A percentile compares a stretch with the other conserved stretches of the same genome.
phyloP scores from a whole-genome alignment of 2,113 vertebrate species.

The Spea multiplicata region DNA sequence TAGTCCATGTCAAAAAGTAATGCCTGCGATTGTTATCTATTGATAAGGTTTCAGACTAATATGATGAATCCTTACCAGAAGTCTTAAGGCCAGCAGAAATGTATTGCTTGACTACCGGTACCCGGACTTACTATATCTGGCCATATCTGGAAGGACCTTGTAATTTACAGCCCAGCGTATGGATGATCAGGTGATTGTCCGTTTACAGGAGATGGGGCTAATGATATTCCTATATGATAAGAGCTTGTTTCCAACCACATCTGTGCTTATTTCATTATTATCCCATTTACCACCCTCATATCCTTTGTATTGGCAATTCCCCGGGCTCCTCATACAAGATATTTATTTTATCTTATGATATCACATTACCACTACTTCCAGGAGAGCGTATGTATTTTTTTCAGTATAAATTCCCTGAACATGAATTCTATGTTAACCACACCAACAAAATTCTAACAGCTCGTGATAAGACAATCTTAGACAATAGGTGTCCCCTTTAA shows the following conservation, averaged over 20 bases:
- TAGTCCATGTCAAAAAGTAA: too few relatives aligned
- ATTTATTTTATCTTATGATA: conserved; percentile 34
- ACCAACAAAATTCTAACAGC: neutral
- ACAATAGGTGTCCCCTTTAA: too few relatives aligned
- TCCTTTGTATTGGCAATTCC: neutral
- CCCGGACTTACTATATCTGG: conserved; percentile 9
- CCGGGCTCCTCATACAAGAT: conserved; percentile 1
- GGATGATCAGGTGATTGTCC: conserved; percentile 7
- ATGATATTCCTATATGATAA: conserved; percentile 34
- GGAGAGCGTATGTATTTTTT: neutral
- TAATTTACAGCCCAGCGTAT: conserved; percentile 13
- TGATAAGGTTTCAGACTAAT: neutral
- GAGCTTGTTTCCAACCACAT: conserved; percentile 26
- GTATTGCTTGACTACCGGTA: conserved; percentile 8
- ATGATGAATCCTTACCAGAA: conserved; percentile 31
- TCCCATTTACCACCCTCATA: conserved; percentile 42
- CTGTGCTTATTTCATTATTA: conserved; percentile 33
- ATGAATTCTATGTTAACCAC: conserved; percentile 15
- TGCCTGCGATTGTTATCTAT: neutral
- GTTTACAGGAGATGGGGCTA: neutral
- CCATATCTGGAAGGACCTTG: conserved; percentile 19
- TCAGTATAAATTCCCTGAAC: neutral
- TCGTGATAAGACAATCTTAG: neutral
- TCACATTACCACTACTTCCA: conserved; percentile 23
- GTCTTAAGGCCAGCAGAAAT: neutral